These are phyloP conservation scores for Diglossa brunneiventris DNA, from an alignment of 2,113 vertebrate genomes.

Conservation along the genomic window DNA sequence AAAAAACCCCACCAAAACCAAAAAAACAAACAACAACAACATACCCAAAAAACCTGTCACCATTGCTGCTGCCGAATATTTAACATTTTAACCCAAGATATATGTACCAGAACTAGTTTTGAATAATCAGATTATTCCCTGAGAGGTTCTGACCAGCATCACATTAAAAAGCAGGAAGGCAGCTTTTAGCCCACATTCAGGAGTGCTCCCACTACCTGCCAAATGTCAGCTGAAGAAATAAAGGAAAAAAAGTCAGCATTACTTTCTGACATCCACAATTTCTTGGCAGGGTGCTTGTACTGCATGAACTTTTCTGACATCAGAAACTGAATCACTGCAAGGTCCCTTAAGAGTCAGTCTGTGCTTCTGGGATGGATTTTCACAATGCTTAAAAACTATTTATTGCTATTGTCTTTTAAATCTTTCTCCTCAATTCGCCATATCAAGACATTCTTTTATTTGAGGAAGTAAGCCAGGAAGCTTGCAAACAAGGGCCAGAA, in stretches of 20 bases:
- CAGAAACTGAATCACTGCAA: background rate
- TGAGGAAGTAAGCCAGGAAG: background rate
- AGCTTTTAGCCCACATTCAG: background rate
- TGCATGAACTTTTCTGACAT: background rate
- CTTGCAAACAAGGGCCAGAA: background rate
- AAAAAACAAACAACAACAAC: background rate
- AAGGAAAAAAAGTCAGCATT: background rate
- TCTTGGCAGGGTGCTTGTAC: background rate
- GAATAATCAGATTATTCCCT: background rate
- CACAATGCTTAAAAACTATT: background rate
- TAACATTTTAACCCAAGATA: background rate
- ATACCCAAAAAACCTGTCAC: background rate
- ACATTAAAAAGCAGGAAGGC: background rate
- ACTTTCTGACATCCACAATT: background rate
- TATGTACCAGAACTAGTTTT: fast-evolving
- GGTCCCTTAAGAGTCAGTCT: background rate
- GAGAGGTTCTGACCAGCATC: background rate
- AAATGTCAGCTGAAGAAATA: background rate
- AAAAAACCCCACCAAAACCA: too few relatives aligned
- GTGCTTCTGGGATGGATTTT: background rate
- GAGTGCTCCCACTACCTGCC: background rate
- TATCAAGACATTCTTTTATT: background rate
- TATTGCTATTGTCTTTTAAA: background rate
- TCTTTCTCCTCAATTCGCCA: background rate
- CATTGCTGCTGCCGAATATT: background rate